phyloP scores from a whole-genome alignment of 2,797 vertebrate genomes.

The Neosilurus mollespiculum region DNA sequence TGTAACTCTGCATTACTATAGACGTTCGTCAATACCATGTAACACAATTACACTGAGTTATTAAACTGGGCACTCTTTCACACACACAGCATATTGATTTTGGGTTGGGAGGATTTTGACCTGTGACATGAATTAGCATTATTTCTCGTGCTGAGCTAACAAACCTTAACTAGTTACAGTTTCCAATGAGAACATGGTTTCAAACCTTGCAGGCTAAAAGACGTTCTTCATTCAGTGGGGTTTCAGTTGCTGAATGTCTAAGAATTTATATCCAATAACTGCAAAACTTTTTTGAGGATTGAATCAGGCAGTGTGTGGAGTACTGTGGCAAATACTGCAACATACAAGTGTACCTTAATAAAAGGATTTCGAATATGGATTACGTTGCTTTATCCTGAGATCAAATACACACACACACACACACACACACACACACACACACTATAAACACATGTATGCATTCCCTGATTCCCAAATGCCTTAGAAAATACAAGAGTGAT shows the following conservation, averaged over 20 bases:
- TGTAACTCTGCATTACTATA: no score
- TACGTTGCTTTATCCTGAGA: not conserved
- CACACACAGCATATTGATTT: not conserved
- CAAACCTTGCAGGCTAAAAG: not conserved
- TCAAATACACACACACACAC: not conserved
- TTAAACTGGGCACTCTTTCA: no score
- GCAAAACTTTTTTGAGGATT: not conserved
- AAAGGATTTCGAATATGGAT: not conserved
- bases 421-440: not conserved
- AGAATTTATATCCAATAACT: not conserved
- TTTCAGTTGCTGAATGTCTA: not conserved
- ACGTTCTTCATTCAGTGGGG: not conserved
- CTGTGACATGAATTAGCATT: not conserved
- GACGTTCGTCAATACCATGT: no score
- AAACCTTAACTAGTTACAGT: not conserved
- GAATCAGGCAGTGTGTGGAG: not conserved
- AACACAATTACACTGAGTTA: no score
- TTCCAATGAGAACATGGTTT: not conserved
- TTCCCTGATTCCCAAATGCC: not conserved
- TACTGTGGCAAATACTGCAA: not conserved
- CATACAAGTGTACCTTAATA: not conserved
- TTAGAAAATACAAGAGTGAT: no score
- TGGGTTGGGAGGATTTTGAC: not conserved
- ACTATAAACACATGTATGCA: no score
- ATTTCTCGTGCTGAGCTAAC: not conserved